These are phyloP conservation scores for Taurulus bubalis DNA, from an alignment of 2,113 vertebrate species.

Conservation along the genomic window DNA sequence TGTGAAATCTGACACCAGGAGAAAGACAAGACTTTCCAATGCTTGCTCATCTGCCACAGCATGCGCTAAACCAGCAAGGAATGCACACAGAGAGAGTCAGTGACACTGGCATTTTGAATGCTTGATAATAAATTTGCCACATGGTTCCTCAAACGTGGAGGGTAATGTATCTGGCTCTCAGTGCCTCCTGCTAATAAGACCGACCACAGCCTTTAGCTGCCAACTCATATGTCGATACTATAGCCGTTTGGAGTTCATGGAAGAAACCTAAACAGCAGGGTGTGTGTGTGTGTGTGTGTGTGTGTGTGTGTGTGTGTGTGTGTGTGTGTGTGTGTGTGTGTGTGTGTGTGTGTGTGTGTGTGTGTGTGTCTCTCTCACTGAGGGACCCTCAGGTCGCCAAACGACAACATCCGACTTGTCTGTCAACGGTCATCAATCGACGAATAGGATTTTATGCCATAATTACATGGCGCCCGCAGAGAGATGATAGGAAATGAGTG, in stretches of 20 bases:
- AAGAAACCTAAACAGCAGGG: slow-evolving; percentile 38
- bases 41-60: slow-evolving; percentile 14
- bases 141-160: neutral
- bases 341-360: too few relatives aligned
- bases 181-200: neutral
- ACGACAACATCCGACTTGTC: slow-evolving; percentile 29
- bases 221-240: neutral
- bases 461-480: neutral
- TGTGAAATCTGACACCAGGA: slow-evolving; percentile 35
- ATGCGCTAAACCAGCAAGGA: neutral
- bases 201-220: neutral
- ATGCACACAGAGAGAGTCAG: neutral
- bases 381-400: too few relatives aligned
- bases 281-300: too few relatives aligned
- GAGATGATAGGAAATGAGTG: neutral
- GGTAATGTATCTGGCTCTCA: too few relatives aligned
- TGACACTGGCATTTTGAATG: neutral
- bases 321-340: too few relatives aligned
- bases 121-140: neutral
- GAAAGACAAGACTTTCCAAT: slow-evolving; percentile 19
- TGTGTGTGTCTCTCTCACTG: slow-evolving; percentile 38
- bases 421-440: slow-evolving; percentile 29
- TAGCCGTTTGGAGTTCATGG: slow-evolving; percentile 14
- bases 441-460: neutral
- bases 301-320: too few relatives aligned